Base-by-base conservation (phyloP, 2,797 vertebrate species). In the Sebastes matsubarae region DNA sequence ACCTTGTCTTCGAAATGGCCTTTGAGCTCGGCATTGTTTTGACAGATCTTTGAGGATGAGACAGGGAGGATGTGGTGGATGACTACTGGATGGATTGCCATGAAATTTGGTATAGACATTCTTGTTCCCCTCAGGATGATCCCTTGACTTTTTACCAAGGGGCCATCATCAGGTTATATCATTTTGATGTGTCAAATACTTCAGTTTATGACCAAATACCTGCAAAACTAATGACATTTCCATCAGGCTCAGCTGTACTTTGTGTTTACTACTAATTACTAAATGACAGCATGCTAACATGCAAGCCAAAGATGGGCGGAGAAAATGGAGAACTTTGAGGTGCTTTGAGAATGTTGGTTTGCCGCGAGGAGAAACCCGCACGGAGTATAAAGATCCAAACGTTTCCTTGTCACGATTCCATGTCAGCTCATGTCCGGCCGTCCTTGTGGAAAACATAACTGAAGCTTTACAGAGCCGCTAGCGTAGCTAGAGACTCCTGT, bases 11-110 rank as follows among this genome's bases (percentile, higher is more conserved):
- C 20, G 60, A 34, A 27, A 52, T 38, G 42, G 60, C 18, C 68
- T 82, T 68, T 68, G 54, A 74, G 32, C 38, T 25, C 30, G 24
- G 32, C 24, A 12, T 69, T 46, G 58, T 64, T 75, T 65, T 67
- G 29, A 54, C 80, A 75, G 76, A 59, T 54, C 25, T 84, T 60
- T 81, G 38, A 79, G 42, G 76, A 30, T 72, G 68, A 73, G 72
- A 59, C 14, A 8, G 13, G 60, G 64, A 75, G 69, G 65, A 80
- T 54, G 30, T 38, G 58, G 32, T 52, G 30, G 29, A 32, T 32
- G 22, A 42, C 61, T 22, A 57, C 6, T 29, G 24, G 16, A 57
- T 58, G 34, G 52, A 29, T 29, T 55, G 9, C 50, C 10, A 38
- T 52, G n/a, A 22, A 34, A 57, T 57, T 11, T 55, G 14, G n/a